phyloP scores from a whole-genome alignment of 2,888 invertebrate species.

The Operophtera brumata region DNA sequence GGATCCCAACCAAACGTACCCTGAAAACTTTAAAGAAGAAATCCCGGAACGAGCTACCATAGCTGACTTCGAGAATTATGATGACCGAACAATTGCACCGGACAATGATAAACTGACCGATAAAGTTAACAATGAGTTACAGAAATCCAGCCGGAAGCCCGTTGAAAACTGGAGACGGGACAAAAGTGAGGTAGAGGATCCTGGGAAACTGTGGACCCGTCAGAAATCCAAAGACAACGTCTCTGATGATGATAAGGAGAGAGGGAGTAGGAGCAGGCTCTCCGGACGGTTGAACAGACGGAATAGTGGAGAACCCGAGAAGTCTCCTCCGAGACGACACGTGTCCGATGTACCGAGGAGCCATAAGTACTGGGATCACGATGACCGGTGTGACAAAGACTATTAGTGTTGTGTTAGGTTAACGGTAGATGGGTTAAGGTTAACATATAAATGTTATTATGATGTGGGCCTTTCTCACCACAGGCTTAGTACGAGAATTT shows the following conservation, averaged over 20 bases:
- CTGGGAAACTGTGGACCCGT: conserved; percentile 54
- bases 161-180: conserved; percentile 70
- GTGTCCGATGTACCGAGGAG: conserved; percentile 69
- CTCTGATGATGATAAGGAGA: conserved; percentile 28
- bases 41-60: conserved; percentile 20
- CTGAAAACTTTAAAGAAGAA: conserved; percentile 1
- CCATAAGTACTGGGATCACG: conserved; percentile 75
- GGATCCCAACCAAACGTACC: conserved; percentile 1
- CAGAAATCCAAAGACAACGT: conserved; percentile 62
- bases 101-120: conserved; percentile 44
- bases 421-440: background rate
- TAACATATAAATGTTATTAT: background rate
- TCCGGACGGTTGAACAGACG: conserved; percentile 46
- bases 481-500: too few species aligned
- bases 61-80: conserved; percentile 17
- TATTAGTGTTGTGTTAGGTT: conserved; percentile 55
- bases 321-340: conserved; percentile 55
- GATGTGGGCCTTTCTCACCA: background rate
- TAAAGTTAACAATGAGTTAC: conserved; percentile 61
- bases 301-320: conserved; percentile 54
- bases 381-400: conserved; percentile 71
- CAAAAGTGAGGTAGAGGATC: conserved; percentile 54
- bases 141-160: conserved; percentile 53
- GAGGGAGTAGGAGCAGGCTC: conserved; percentile 48
- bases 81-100: conserved; percentile 10